Evolutionary conservation across 2,888 invertebrate species (phyloP).

Genomic region (Malthinus seriepunctatus): DNA sequence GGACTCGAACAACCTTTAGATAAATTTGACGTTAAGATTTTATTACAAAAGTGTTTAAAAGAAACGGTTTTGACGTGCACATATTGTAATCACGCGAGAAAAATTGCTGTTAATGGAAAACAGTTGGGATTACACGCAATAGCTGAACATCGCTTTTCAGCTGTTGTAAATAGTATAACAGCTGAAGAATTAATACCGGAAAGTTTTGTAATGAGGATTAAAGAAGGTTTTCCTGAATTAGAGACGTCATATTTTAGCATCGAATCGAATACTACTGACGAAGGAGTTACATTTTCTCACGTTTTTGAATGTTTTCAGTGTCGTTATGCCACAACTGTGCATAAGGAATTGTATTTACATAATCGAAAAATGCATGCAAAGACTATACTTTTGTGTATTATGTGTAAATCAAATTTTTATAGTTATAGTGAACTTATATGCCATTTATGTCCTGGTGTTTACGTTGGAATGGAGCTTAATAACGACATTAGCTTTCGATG

Average conservation of each 20-base stretch:
- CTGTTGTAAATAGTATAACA: slow-evolving; percentile 76
- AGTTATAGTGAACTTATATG: slow-evolving; percentile 86
- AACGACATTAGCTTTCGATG: slow-evolving; percentile 77
- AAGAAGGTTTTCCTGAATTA: slow-evolving; percentile 64
- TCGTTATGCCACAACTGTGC: slow-evolving; percentile 73
- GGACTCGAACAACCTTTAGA: slow-evolving; percentile 76
- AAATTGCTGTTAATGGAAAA: slow-evolving; percentile 82
- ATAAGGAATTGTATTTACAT: slow-evolving; percentile 85
- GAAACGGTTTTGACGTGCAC: slow-evolving; percentile 73
- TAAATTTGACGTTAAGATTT: slow-evolving; percentile 70
- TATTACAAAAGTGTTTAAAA: slow-evolving; percentile 74
- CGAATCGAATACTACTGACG: slow-evolving; percentile 66
- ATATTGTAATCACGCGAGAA: slow-evolving; percentile 84
- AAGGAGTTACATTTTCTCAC: slow-evolving; percentile 64
- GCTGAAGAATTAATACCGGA: slow-evolving; percentile 73
- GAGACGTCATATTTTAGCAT: slow-evolving; percentile 71
- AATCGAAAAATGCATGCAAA: slow-evolving; percentile 87
- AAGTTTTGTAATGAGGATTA: slow-evolving; percentile 71
- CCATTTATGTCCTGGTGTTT: slow-evolving; percentile 83
- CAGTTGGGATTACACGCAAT: slow-evolving; percentile 80
- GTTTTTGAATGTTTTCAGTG: slow-evolving; percentile 87
- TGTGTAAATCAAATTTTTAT: slow-evolving; percentile 87
- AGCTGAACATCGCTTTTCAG: slow-evolving; percentile 78
- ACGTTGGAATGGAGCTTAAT: slow-evolving; percentile 56
- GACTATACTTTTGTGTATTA: slow-evolving; percentile 78